Percentiles rank a stretch among this genome's conserved stretches.
These are phyloP conservation scores for Macaria notata DNA, from an alignment of 2,888 invertebrate genomes.

Conservation along the genomic window DNA sequence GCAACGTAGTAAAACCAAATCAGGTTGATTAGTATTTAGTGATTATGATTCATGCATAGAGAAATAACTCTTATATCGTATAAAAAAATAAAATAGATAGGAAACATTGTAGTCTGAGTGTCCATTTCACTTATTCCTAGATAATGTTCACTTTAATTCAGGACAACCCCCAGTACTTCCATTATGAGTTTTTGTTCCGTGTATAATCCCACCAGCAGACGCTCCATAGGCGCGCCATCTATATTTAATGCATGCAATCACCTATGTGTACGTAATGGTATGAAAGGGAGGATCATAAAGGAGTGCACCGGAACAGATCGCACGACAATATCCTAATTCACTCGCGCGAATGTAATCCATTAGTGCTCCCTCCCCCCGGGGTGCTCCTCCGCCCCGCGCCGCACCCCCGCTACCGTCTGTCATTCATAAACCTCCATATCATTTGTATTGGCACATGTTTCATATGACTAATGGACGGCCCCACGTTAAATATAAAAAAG, in stretches of 20 bases:
- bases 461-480: conserved; percentile 79
- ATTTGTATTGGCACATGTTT: conserved; percentile 82
- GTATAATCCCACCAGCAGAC: conserved; percentile 23
- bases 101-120: too few species aligned
- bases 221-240: conserved; percentile 32
- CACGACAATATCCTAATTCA: conserved; percentile 82
- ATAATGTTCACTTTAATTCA: background rate
- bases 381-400: conserved; percentile 25
- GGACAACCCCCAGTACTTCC: conserved; percentile 10
- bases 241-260: conserved; percentile 55
- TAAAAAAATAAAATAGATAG: too few species aligned
- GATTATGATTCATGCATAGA: too few species aligned
- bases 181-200: conserved; percentile 16
- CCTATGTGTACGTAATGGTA: conserved; percentile 43
- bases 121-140: too few species aligned
- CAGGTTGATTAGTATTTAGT: too few species aligned
- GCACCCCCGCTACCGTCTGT: conserved; percentile 54
- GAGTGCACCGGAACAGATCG: conserved; percentile 79
- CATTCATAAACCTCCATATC: conserved; percentile 81
- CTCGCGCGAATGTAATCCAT: conserved; percentile 81
- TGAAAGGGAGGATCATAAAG: conserved; percentile 61
- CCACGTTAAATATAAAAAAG: conserved; percentile 66
- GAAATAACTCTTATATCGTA: too few species aligned
- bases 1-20: too few species aligned
- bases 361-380: conserved; percentile 59